Base-by-base conservation (phyloP, 2,113 vertebrate species). In the Ahaetulla prasina region DNA sequence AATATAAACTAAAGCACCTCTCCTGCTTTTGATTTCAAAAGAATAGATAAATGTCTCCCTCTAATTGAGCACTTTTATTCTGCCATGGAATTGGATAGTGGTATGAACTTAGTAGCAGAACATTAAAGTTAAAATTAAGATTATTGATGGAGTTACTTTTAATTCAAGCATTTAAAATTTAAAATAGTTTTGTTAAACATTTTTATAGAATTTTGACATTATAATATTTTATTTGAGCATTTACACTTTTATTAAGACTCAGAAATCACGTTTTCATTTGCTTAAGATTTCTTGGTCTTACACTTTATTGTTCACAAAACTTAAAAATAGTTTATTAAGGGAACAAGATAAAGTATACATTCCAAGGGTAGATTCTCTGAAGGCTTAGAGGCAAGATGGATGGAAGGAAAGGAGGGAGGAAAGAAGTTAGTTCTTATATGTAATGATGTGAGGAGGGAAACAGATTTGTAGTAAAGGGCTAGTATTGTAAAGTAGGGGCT, bases 31-130 rank as follows among this genome's bases (percentile, higher is more conserved):
- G 8, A 43, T 88, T 88, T 39, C 20, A 54, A 35, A 90, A 91
- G 91, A 95, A 49, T 88, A 93, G 63, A 16, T 85, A 92, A 94
- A 25, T 90, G 11, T 55, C 43, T 93, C 92, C 93, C 8, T 45
- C 49, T 89, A 30, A 89, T 49, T 89, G 20, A 49, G 7, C 16
- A 89, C 39, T 35, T n/a, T 25, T 22, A 74, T 74, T 74, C 57
- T 50, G 49, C 68, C 60, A 49, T 23, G 18, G 7, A 93, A 91
- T 88, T 85, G n/a, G 23, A 86, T 94, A 43, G 30, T 43, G 88
- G 23, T 53, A 92, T 27, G 27, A 60, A 52, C 20, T 74, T 50
- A 49, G 89, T 55, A 88, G 53, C 12, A 35, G 63, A 74, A 74
- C 2, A 74, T 35, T 35, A 35, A 35, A 35, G 63, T 74, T 74